phyloP scores from a whole-genome alignment of 2,888 invertebrate genomes.

The Hemicrepidius hirtus region DNA sequence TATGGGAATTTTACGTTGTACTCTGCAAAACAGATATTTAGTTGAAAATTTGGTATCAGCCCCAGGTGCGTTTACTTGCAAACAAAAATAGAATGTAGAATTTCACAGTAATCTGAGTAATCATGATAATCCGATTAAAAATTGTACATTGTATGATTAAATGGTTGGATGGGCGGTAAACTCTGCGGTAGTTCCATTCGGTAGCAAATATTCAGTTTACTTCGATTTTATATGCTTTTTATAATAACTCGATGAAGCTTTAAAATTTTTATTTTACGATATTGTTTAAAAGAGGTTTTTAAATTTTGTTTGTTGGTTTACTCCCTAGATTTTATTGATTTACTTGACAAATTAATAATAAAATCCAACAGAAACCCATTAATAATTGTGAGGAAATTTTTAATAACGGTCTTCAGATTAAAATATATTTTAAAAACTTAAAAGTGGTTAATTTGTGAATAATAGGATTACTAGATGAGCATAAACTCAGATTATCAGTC shows the following conservation, averaged over 20 bases:
- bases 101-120: constrained; percentile 26
- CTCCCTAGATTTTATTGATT: too few species aligned
- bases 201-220: not conserved
- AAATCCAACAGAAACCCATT: too few species aligned
- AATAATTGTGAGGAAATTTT: too few species aligned
- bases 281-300: too few species aligned
- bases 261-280: too few species aligned
- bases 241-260: too few species aligned
- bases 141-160: constrained; percentile 22
- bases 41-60: constrained; percentile 1
- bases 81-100: constrained; percentile 26
- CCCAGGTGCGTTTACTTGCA: constrained; percentile 21
- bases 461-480: not conserved
- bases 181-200: not conserved
- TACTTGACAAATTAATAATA: too few species aligned
- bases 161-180: constrained; percentile 13
- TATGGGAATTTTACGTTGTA: not conserved
- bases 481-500: constrained; percentile 5
- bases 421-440: not conserved
- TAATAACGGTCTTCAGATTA: not conserved
- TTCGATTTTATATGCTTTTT: too few species aligned
- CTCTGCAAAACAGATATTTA: not conserved
- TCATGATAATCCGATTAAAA: constrained; percentile 26
- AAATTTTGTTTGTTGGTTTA: too few species aligned
- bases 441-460: not conserved